Evolutionary conservation across 1,140 invertebrate species (phyloP).

Genomic region (Zaprionus taronus): DNA sequence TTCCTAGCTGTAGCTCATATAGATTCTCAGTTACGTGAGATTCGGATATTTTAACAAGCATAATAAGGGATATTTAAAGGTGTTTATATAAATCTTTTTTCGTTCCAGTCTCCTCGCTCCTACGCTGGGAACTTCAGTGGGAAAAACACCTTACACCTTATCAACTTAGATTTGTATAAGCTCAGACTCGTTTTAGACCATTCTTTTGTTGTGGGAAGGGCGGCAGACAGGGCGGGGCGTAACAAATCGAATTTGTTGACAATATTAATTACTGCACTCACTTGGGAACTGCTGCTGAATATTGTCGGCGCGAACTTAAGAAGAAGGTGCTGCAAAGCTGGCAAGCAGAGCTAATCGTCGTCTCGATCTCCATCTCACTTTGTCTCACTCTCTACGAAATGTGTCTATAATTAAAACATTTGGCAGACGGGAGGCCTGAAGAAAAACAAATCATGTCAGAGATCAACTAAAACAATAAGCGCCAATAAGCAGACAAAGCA

Average conservation of each 20-base stretch:
- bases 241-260: conserved; percentile 3
- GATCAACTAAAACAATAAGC: conserved; percentile 77
- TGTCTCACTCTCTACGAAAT: not conserved
- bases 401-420: conserved; percentile 51
- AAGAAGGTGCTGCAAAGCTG: conserved; percentile 23
- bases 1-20: not conserved
- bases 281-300: not conserved
- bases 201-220: not conserved
- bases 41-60: no score
- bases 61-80: not conserved
- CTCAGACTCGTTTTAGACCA: not conserved
- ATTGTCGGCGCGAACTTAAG: not conserved
- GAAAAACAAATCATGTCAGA: conserved; percentile 71
- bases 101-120: no score
- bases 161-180: not conserved
- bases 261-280: conserved; percentile 35
- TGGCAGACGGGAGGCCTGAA: not conserved
- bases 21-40: not conserved
- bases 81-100: not conserved
- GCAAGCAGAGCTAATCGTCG: conserved; percentile 25
- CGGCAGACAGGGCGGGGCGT: not conserved
- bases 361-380: not conserved
- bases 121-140: not conserved
- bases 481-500: conserved; percentile 76
- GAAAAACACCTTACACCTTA: not conserved